Conservation (phyloP, 1,140 invertebrate genomes). For the Drosophila cardini region DNA sequence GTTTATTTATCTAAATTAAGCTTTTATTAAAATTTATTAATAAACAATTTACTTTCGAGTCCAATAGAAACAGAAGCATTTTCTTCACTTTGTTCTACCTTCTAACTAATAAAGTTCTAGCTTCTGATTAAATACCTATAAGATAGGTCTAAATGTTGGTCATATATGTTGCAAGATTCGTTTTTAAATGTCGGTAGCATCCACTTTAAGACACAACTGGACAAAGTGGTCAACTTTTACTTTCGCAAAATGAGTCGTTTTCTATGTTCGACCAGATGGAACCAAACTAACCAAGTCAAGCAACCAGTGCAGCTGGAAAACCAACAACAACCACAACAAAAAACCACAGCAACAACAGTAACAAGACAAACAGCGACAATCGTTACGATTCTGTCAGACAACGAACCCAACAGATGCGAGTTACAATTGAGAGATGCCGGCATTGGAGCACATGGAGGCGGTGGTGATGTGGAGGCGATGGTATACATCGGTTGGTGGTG, state of each 20-base stretch:
- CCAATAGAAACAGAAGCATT: too few species aligned
- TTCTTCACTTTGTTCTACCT: background rate
- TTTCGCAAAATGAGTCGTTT: constrained; percentile 67
- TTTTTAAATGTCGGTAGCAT: constrained; percentile 27
- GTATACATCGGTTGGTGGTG: background rate
- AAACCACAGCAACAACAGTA: constrained; percentile 4
- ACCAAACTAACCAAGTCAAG: constrained; percentile 50
- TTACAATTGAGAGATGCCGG: constrained; percentile 53
- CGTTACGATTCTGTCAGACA: constrained; percentile 72
- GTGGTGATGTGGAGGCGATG: constrained; percentile 1
- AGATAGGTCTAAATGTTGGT: constrained; percentile 4
- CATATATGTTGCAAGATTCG: constrained; percentile 17
- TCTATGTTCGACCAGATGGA: constrained; percentile 77
- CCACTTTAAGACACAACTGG: constrained; percentile 40
- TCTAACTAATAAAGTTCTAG: constrained; percentile 7
- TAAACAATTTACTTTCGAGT: too few species aligned
- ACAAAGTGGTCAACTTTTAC: constrained; percentile 53
- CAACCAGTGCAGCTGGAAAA: constrained; percentile 60
- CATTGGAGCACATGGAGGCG: constrained; percentile 29
- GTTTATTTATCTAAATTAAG: too few species aligned
- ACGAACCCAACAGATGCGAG: constrained; percentile 62
- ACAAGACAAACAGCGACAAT: constrained; percentile 33
- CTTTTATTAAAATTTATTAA: too few species aligned
- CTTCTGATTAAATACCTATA: background rate
- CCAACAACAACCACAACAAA: constrained; percentile 31